These are phyloP conservation scores for Eucidaris tribuloides DNA, from an alignment of 35 echinoderm and acorn worm genomes.

Conservation along the genomic window DNA sequence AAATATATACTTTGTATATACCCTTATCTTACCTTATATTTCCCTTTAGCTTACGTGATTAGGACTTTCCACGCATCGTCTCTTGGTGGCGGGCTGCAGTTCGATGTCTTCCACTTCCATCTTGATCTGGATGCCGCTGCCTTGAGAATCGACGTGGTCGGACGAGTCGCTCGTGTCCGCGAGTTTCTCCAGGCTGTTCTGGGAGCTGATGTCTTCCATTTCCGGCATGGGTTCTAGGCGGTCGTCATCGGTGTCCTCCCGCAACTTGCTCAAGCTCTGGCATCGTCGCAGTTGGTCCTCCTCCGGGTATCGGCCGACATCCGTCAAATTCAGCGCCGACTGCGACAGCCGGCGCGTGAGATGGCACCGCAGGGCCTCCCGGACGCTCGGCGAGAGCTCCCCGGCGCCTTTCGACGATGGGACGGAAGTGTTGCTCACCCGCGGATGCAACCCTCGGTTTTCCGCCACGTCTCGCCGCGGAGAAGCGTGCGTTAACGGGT, in stretches of 20 bases:
- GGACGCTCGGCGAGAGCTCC: constrained; percentile 77
- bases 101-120: neutral
- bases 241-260: constrained; percentile 20
- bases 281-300: constrained; percentile 59
- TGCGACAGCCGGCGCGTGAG: constrained; percentile 77
- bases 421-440: neutral
- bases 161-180: constrained; percentile 19
- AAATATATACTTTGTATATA: too few relatives aligned
- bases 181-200: constrained; percentile 13
- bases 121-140: neutral
- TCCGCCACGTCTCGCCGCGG: neutral
- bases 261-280: constrained; percentile 73
- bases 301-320: constrained; percentile 45
- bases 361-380: constrained; percentile 89
- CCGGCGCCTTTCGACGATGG: constrained; percentile 1
- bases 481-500: neutral
- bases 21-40: too few relatives aligned
- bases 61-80: neutral
- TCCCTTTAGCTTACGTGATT: too few relatives aligned
- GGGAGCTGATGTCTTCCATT: constrained; percentile 16
- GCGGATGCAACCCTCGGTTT: neutral
- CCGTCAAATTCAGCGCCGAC: constrained; percentile 84
- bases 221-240: neutral
- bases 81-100: constrained; percentile 9
- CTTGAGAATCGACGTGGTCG: neutral